These are phyloP conservation scores for Rhynchonycteris naso DNA, from an alignment of 2,797 vertebrate species.

Conservation along the genomic window DNA sequence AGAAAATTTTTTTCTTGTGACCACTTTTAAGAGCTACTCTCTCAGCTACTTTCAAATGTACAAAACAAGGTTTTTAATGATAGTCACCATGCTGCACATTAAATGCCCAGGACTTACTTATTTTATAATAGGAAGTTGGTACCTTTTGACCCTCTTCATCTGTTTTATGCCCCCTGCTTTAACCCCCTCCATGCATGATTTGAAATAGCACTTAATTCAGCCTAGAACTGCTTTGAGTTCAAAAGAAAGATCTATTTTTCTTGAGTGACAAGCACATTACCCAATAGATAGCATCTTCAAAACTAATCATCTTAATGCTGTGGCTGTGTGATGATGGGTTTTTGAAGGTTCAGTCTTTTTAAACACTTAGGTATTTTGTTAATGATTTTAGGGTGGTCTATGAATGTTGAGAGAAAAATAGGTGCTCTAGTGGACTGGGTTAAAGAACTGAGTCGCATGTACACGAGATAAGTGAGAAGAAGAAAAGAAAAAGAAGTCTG, in stretches of 20 bases:
- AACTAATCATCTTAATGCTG: background rate
- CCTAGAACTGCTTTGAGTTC: background rate
- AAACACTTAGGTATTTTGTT: background rate
- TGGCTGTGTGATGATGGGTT: background rate
- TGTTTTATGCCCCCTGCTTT: background rate
- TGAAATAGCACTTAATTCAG: background rate
- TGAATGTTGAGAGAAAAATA: background rate
- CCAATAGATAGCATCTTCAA: slow-evolving; percentile 24
- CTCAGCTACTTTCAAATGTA: background rate
- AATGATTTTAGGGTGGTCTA: background rate
- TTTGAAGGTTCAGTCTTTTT: background rate
- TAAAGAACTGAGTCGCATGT: background rate
- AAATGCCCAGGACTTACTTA: background rate
- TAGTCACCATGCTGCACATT: background rate
- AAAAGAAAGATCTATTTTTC: slow-evolving; percentile 30
- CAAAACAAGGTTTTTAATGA: background rate
- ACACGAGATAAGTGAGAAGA: background rate
- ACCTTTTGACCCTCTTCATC: background rate
- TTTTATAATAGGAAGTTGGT: background rate
- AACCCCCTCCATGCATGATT: background rate
- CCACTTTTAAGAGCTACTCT: background rate
- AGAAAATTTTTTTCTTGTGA: background rate
- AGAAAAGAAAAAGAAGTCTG: background rate
- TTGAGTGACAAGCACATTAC: background rate
- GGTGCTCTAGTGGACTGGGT: background rate